Evolutionary conservation across 2,113 vertebrate genomes (phyloP).

Genomic region (Artemisiospiza belli): DNA sequence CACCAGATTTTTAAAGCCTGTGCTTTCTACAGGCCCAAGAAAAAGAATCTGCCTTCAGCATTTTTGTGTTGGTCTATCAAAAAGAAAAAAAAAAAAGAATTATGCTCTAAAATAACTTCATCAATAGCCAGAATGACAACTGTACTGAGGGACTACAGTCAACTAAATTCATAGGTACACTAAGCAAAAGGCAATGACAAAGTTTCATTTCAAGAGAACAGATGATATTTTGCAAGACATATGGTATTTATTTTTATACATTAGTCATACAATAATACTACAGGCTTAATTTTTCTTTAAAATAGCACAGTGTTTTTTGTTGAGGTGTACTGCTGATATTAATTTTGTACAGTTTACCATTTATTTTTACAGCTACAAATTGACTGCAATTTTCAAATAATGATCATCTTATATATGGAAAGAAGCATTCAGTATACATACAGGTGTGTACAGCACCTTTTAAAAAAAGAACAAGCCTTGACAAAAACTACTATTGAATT

Average conservation of each 20-base stretch:
- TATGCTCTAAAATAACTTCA: background rate
- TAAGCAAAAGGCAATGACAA: background rate
- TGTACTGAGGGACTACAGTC: background rate
- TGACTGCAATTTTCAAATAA: background rate
- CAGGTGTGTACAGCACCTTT: background rate
- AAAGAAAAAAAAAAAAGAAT: background rate
- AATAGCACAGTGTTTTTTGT: background rate
- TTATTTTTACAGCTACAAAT: background rate
- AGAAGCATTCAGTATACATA: background rate
- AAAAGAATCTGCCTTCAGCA: background rate
- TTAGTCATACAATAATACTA: conserved; percentile 28
- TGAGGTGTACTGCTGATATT: background rate
- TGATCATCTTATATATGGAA: background rate
- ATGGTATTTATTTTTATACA: conserved; percentile 34
- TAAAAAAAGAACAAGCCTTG: background rate
- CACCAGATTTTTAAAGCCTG: background rate
- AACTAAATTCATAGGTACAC: background rate
- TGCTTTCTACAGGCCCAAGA: background rate
- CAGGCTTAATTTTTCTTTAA: conserved; percentile 11
- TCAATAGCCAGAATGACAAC: background rate
- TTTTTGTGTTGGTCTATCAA: background rate
- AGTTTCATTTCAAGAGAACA: background rate
- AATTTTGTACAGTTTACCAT: background rate
- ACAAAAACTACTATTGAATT: background rate
- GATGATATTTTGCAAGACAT: conserved; percentile 11